phyloP scores from a whole-genome alignment of 1,140 invertebrate species.

The Campodea augens region DNA sequence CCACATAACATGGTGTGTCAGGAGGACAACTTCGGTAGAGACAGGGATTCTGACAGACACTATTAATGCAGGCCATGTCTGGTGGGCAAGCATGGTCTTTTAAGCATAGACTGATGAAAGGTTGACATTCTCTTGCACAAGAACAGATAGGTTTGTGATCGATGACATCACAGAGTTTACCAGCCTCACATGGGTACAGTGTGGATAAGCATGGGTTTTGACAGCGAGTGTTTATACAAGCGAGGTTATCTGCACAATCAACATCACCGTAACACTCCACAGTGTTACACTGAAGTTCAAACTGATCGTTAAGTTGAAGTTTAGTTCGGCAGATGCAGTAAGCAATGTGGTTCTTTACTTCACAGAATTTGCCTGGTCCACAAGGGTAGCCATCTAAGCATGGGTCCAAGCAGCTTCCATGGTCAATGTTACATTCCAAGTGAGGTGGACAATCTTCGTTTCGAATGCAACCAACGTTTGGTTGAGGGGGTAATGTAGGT shows the following conservation, averaged over 20 bases:
- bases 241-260: conserved; percentile 66
- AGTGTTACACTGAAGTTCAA: conserved; percentile 62
- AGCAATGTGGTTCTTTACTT: conserved; percentile 62
- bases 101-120: conserved; percentile 66
- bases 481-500: conserved; percentile 9
- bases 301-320: conserved; percentile 62
- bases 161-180: conserved; percentile 64
- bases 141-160: conserved; percentile 68
- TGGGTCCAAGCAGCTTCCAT: conserved; percentile 55
- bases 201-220: conserved; percentile 56
- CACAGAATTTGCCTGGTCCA: conserved; percentile 61
- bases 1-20: conserved; percentile 68
- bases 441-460: conserved; percentile 54
- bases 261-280: conserved; percentile 60
- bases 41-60: conserved; percentile 78
- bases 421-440: conserved; percentile 43
- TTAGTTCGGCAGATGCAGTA: conserved; percentile 75
- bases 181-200: conserved; percentile 39
- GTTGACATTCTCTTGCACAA: conserved; percentile 66
- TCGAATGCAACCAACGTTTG: conserved; percentile 32
- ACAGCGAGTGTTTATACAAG: conserved; percentile 61
- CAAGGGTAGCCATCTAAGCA: conserved; percentile 39
- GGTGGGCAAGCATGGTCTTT: conserved; percentile 69
- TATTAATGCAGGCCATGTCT: conserved; percentile 64
- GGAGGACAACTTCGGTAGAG: conserved; percentile 51